A percentile compares a stretch with the other conserved stretches of the same genome.
phyloP scores from a whole-genome alignment of 2,113 vertebrate genomes.

The Strigops habroptila region DNA sequence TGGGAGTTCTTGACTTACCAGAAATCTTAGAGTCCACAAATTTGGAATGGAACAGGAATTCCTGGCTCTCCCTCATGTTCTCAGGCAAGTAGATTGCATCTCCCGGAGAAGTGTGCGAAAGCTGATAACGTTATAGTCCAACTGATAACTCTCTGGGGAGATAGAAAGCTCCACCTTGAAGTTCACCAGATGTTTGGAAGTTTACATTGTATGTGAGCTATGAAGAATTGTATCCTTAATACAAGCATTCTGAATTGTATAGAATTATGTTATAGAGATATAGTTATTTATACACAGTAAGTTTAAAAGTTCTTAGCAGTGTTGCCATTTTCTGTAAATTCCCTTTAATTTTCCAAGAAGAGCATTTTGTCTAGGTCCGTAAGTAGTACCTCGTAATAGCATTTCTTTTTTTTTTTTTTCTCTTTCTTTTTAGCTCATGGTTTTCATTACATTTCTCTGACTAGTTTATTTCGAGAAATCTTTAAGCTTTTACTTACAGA shows the following conservation, averaged over 20 bases:
- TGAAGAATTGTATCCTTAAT: not conserved
- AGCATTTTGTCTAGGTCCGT: not conserved
- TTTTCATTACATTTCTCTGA: not conserved
- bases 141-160: slow-evolving; percentile 28
- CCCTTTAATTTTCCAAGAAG: not conserved
- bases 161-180: slow-evolving; percentile 22
- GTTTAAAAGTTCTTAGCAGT: not conserved
- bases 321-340: not conserved
- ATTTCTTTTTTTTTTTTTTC: not conserved
- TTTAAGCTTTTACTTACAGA: not conserved
- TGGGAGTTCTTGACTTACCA: slow-evolving; percentile 31
- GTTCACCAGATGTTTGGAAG: slow-evolving; percentile 54
- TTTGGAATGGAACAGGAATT: slow-evolving; percentile 50
- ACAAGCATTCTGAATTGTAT: not conserved
- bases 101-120: slow-evolving; percentile 21
- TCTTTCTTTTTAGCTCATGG: not conserved
- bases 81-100: slow-evolving; percentile 32
- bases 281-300: not conserved
- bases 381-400: not conserved
- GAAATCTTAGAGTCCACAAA: slow-evolving; percentile 11
- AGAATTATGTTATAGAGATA: not conserved
- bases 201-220: slow-evolving; percentile 2
- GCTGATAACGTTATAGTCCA: slow-evolving; percentile 52
- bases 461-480: not conserved
- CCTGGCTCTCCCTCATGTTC: slow-evolving; percentile 34